Base-by-base conservation (phyloP, 1,140 invertebrate genomes). In the Drosophila truncata region DNA sequence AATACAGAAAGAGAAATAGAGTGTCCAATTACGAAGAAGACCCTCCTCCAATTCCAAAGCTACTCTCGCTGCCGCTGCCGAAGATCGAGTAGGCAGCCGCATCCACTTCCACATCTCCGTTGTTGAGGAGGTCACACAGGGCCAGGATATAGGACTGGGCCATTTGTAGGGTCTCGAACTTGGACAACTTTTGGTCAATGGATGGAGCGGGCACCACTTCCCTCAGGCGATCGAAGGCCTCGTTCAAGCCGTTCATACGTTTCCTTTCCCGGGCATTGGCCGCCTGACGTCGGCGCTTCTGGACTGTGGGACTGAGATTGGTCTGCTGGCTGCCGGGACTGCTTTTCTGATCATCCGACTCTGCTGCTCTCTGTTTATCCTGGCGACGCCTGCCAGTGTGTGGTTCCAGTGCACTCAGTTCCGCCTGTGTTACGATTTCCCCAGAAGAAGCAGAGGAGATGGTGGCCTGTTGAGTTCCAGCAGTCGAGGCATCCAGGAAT, bases 121-220 rank as follows among this genome's bases (percentile, higher is more conserved):
- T 82, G 41, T 85, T 74, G 16, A 94, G 72, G n/a, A 96, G 92
- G 70, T 96, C 96, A 78, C 95, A 94, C 11, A 97, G 92, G 0
- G 96, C 96, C 0, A 94, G 92, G 49, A 98, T 98, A 87, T 98
- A 98, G 14, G 95, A 96, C 83, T 97, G 97, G 0, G 97, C 97
- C 96, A 98, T 97, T 94, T 97, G 97, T 13, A 98, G 93, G 0
- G 97, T 97, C 91, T 98, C 97, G 88, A 96, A 97, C 93, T 98
- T 98, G 78, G 96, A 97, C 5, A 98, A 93, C 88, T 97, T 96
- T 73, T 96, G 95, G 80, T 97, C 96, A 29, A 95, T 95, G 3
- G 96, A 96, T 0, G 97, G 97, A 5, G 91, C 81, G 0, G 97
- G 97, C 18, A 98, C 95, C n/a, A 97, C 97, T 80, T 96, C 95